Conservation (phyloP, 1,140 invertebrate genomes). For the Lamellibrachia luymesi region DNA sequence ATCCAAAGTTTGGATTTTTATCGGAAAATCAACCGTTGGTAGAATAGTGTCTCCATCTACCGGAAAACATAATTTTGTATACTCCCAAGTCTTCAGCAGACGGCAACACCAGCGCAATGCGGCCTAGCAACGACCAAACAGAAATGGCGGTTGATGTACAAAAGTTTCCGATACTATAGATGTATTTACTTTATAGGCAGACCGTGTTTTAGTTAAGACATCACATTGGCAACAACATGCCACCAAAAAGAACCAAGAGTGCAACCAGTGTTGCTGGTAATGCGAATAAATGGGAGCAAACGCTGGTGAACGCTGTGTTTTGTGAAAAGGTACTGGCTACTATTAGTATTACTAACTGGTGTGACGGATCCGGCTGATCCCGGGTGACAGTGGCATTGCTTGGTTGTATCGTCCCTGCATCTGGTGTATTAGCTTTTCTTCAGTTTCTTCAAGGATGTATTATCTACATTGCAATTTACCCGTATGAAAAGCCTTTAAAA, state of each 20-base stretch:
- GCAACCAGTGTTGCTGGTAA: constrained; percentile 9
- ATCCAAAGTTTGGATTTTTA: too few species aligned
- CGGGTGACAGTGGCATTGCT: not conserved
- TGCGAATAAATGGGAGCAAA: constrained; percentile 10
- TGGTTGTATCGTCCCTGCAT: not conserved
- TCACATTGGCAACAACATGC: constrained; percentile 8
- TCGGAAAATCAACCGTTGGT: too few species aligned
- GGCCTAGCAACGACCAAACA: constrained; percentile 13
- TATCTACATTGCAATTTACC: not conserved
- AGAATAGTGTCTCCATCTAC: not conserved
- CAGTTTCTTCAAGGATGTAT: not conserved
- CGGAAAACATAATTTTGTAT: not conserved
- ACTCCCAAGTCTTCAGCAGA: not conserved
- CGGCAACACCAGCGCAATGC: not conserved
- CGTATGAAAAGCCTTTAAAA: not conserved
- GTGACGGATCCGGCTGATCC: not conserved
- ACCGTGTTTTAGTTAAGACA: not conserved
- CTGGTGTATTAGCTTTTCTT: not conserved
- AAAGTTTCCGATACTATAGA: not conserved
- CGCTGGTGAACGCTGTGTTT: constrained; percentile 11
- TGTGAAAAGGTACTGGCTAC: constrained; percentile 10
- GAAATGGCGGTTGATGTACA: constrained; percentile 8
- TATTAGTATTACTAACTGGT: not conserved
- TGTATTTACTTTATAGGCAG: not conserved
- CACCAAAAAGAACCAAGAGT: constrained; percentile 22